Base-by-base conservation (phyloP, 2,888 invertebrate species). In the Hirtodrosophila trivittata region DNA sequence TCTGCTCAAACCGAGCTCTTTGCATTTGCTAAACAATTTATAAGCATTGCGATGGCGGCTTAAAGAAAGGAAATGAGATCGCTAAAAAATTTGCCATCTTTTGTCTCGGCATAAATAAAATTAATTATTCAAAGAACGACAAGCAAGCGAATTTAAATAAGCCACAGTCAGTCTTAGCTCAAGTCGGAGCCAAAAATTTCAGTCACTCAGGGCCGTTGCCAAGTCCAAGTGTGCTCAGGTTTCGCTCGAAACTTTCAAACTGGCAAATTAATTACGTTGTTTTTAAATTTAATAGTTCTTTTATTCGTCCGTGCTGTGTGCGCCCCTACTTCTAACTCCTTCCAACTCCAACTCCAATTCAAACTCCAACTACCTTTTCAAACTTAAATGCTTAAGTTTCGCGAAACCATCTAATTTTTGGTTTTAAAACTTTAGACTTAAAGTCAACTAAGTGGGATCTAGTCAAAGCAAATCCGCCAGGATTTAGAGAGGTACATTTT, bases 21-120 rank as follows among this genome's bases (percentile, higher is more conserved):
- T 75, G 58, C 76, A 71, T 75, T 38, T 51, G 60, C 65, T 76
- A 54, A 66, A 57, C 62, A 76, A 77, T 76, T 76, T 81, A 76
- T 77, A 65, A 73, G 58, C 77, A 62, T 41, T 68, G 77, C 75
- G 75, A 54, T 39, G 66, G 45, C 38, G 55, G 75, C 65, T 65
- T 46, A 58, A 32, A 45, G 46, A 33, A 33, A 47, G 46, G 18
- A 47, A 62, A 37, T 32, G 30, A 54, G 50, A 50, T 35, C 45
- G 37, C 45, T 55, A 43, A 21, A 43, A 63, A 63, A 58, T 60
- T 37, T 55, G 54, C 50, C 62, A 68, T 56, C 65, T 50, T 46
- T 76, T 77, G 65, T 73, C 65, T 69, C 66, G 65, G 57, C 55
- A 72, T 69, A 73, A 69, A 76, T 60, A 66, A 63, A 66, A 66